These are phyloP conservation scores for Enhydra lutris DNA, from an alignment of 2,113 vertebrate species.

Conservation along the genomic window DNA sequence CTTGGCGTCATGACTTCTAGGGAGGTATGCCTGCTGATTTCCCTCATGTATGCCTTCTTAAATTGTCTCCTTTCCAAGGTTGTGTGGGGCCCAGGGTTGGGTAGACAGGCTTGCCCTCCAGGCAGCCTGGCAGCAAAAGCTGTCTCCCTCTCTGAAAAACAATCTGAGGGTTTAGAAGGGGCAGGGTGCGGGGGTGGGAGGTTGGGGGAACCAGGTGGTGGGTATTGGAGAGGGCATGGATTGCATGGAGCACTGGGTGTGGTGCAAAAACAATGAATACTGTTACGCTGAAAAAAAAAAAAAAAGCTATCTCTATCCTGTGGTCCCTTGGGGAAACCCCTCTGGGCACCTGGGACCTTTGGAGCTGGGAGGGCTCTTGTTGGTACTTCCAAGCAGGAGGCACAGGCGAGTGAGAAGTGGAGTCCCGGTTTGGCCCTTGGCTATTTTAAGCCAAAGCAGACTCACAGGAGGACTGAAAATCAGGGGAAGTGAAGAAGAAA, in stretches of 20 bases:
- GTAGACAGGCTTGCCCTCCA: accelerated
- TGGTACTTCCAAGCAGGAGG: not conserved
- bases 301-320: not conserved
- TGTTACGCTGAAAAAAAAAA: too few relatives aligned
- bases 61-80: not conserved
- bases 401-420: not conserved
- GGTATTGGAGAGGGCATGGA: too few relatives aligned
- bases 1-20: not conserved
- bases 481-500: not conserved
- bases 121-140: not conserved
- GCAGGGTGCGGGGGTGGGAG: too few relatives aligned
- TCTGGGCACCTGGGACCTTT: too few relatives aligned
- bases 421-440: not conserved
- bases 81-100: not conserved
- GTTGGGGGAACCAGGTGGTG: too few relatives aligned
- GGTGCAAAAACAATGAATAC: too few relatives aligned
- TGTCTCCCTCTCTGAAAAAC: not conserved
- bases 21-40: not conserved
- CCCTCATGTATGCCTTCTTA: not conserved
- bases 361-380: not conserved
- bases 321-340: not conserved
- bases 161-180: too few relatives aligned
- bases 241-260: too few relatives aligned
- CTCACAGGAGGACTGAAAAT: not conserved
- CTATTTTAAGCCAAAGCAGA: not conserved